phyloP scores from a whole-genome alignment of 1,140 invertebrate species.

The Anastatus disparis region DNA sequence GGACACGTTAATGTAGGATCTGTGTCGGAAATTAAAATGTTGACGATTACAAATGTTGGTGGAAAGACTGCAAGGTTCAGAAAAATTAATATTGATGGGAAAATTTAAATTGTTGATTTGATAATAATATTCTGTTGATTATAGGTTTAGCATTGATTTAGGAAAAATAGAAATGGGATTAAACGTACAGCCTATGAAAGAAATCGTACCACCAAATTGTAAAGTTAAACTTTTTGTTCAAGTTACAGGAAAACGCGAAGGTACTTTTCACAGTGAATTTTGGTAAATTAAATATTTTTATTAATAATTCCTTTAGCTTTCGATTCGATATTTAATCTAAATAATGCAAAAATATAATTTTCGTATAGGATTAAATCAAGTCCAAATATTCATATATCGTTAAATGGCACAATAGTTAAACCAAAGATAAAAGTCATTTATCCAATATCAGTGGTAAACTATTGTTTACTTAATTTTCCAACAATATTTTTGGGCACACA shows the following conservation, averaged over 20 bases:
- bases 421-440: conserved; percentile 48
- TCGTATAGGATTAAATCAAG: conserved; percentile 51
- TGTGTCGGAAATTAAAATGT: conserved; percentile 42
- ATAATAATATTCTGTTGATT: neutral
- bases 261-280: conserved; percentile 51
- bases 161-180: conserved; percentile 49
- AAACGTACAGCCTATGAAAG: conserved; percentile 49
- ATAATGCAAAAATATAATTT: neutral
- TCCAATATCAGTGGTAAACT: conserved; percentile 49
- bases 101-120: conserved; percentile 1
- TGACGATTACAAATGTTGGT: conserved; percentile 51
- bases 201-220: conserved; percentile 46
- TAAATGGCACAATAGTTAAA: conserved; percentile 49
- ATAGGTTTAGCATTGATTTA: conserved; percentile 53
- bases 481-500: conserved; percentile 43
- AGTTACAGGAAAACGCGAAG: conserved; percentile 48
- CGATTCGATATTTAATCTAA: no score
- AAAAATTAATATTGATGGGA: neutral
- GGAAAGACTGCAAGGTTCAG: conserved; percentile 48
- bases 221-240: conserved; percentile 44
- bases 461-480: conserved; percentile 56
- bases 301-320: no score
- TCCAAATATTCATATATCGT: conserved; percentile 49
- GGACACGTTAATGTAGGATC: conserved; percentile 52
- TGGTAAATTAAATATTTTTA: conserved; percentile 47